A percentile compares a stretch with the other conserved stretches of the same genome.
phyloP scores from a whole-genome alignment of 1,140 invertebrate genomes.

The Hestina assimilis region DNA sequence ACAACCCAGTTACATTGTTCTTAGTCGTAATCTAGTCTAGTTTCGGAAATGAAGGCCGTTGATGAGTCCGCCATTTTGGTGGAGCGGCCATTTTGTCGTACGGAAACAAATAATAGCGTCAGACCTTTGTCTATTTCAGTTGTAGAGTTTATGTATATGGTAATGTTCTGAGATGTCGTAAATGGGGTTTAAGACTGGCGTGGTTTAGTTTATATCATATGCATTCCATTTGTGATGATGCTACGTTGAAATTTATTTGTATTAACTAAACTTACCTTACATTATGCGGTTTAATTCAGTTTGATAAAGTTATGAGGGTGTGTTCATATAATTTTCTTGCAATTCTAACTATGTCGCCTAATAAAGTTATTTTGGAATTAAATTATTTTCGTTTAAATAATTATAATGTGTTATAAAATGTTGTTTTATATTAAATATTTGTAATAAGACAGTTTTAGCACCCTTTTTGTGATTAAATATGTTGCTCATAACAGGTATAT shows the following conservation, averaged over 20 bases:
- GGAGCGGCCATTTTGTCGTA: constrained; percentile 31
- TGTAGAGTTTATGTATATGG: constrained; percentile 37
- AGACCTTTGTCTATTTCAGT: constrained; percentile 42
- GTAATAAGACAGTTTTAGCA: no score
- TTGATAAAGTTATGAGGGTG: neutral
- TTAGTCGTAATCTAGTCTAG: constrained; percentile 5
- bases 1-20: neutral
- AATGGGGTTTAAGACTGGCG: constrained; percentile 27
- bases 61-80: constrained; percentile 21
- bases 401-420: no score
- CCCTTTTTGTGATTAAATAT: no score
- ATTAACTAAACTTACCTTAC: neutral
- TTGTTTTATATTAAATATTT: no score
- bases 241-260: neutral
- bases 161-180: constrained; percentile 40
- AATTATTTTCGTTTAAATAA: no score
- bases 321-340: no score
- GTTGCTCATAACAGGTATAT: no score
- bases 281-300: neutral
- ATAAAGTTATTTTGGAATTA: no score
- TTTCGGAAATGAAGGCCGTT: constrained; percentile 11
- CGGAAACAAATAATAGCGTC: constrained; percentile 40
- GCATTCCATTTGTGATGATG: neutral
- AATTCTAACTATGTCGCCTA: no score
- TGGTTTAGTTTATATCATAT: constrained; percentile 22